Conservation (phyloP, 2,797 vertebrate genomes). For the Steatocranus sp. region DNA sequence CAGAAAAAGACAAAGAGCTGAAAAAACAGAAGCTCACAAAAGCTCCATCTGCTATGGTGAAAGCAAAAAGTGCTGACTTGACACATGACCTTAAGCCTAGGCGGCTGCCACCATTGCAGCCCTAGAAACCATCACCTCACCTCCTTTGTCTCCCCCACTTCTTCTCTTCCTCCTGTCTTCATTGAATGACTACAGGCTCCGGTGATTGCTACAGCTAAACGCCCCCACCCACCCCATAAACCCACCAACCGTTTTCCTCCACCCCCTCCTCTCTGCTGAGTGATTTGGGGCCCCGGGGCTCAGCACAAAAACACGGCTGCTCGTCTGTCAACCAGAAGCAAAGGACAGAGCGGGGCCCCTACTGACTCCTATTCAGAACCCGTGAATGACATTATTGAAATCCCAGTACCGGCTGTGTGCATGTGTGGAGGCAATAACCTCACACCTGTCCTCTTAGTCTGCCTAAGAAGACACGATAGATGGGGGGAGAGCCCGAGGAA, state of each 20-base stretch:
- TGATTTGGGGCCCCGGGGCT: slow-evolving; percentile 53
- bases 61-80: slow-evolving; percentile 32
- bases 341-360: slow-evolving; percentile 47
- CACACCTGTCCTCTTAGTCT: slow-evolving; percentile 67
- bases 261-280: slow-evolving; percentile 28
- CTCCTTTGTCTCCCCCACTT: slow-evolving; percentile 10
- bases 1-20: not conserved
- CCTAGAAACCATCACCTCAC: slow-evolving; percentile 10
- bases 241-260: slow-evolving; percentile 32
- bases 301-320: slow-evolving; percentile 73
- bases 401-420: slow-evolving; percentile 46
- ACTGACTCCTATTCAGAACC: slow-evolving; percentile 59
- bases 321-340: slow-evolving; percentile 65
- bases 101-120: slow-evolving; percentile 28
- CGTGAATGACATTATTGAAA: slow-evolving; percentile 74
- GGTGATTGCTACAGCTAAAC: slow-evolving; percentile 42
- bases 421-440: slow-evolving; percentile 43
- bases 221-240: slow-evolving; percentile 18
- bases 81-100: slow-evolving; percentile 55
- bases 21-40: not conserved
- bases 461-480: slow-evolving; percentile 41
- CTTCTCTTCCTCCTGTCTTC: slow-evolving; percentile 32
- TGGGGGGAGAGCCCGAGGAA: slow-evolving; percentile 23
- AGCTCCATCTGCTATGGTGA: slow-evolving; percentile 36
- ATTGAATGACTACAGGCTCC: slow-evolving; percentile 42